phyloP scores from a whole-genome alignment of 1,140 invertebrate genomes.

The Leguminivora glycinivorella region DNA sequence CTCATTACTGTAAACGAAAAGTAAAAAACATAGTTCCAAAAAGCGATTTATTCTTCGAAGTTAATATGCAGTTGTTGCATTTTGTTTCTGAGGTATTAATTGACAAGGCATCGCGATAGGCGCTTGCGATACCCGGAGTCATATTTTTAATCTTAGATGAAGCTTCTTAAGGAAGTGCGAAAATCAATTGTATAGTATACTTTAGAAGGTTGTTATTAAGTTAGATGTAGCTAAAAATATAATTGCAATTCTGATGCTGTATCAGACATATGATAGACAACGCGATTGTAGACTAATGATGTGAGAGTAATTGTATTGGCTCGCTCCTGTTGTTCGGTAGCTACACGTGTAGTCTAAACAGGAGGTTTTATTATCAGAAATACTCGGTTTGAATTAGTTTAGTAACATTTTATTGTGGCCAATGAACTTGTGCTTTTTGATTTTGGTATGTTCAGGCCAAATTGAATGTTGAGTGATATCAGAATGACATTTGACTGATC shows the following conservation, averaged over 20 bases:
- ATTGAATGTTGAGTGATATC: too few species aligned
- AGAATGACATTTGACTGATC: too few species aligned
- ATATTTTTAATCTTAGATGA: slow-evolving; percentile 5
- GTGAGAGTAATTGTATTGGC: neutral
- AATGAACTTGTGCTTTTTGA: too few species aligned
- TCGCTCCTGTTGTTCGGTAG: neutral
- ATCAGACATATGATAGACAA: neutral
- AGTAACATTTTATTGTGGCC: neutral
- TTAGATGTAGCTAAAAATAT: neutral
- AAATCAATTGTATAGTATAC: neutral
- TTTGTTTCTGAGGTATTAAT: neutral
- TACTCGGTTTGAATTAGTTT: neutral
- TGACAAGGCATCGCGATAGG: slow-evolving; percentile 2
- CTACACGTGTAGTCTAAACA: neutral
- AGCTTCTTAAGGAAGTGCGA: neutral
- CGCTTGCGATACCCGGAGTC: neutral
- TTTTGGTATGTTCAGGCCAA: too few species aligned
- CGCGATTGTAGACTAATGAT: neutral
- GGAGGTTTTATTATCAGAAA: neutral
- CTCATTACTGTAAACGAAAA: slow-evolving; percentile 44
- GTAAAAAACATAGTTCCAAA: neutral
- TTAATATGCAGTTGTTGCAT: neutral
- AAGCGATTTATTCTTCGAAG: neutral
- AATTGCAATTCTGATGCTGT: neutral
- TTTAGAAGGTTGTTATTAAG: neutral